Evolutionary conservation across 2,888 invertebrate species (phyloP).

Genomic region (Galeruca laticollis): DNA sequence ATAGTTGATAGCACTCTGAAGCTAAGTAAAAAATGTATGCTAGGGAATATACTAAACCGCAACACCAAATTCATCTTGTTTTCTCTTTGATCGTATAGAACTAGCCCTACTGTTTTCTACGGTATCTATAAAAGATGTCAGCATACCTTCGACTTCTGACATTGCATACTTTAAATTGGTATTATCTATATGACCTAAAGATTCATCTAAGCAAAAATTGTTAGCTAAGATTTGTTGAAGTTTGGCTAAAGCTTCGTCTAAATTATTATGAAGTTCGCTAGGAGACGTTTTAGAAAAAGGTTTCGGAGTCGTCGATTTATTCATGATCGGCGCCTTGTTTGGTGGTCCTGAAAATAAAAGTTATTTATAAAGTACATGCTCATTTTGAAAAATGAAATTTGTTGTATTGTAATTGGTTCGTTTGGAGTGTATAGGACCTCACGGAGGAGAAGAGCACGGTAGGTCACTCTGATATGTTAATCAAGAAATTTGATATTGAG

Average conservation of each 20-base stretch:
- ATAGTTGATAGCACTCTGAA: too few relatives aligned
- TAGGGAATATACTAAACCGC: background rate
- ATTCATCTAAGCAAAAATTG: constrained; percentile 74
- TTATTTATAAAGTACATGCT: background rate
- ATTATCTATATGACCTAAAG: constrained; percentile 73
- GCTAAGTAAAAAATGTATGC: too few relatives aligned
- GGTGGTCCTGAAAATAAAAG: constrained; percentile 32
- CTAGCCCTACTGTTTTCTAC: constrained; percentile 72
- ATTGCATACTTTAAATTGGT: constrained; percentile 77
- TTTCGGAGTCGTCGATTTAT: constrained; percentile 19
- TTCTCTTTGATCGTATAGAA: constrained; percentile 49
- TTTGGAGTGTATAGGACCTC: too few relatives aligned
- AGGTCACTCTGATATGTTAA: too few relatives aligned
- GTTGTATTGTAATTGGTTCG: too few relatives aligned
- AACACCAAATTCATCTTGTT: constrained; percentile 24
- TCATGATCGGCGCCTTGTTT: background rate
- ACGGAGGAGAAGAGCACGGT: too few relatives aligned
- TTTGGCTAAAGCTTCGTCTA: constrained; percentile 77
- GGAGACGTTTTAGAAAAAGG: constrained; percentile 10
- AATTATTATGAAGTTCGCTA: constrained; percentile 72
- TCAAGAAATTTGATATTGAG: too few relatives aligned
- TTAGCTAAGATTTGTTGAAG: constrained; percentile 79
- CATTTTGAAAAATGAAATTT: too few relatives aligned
- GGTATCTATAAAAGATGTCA: constrained; percentile 76
- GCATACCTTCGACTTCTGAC: constrained; percentile 77